phyloP scores from a whole-genome alignment of 2,113 vertebrate genomes.

The Glareola pratincola region DNA sequence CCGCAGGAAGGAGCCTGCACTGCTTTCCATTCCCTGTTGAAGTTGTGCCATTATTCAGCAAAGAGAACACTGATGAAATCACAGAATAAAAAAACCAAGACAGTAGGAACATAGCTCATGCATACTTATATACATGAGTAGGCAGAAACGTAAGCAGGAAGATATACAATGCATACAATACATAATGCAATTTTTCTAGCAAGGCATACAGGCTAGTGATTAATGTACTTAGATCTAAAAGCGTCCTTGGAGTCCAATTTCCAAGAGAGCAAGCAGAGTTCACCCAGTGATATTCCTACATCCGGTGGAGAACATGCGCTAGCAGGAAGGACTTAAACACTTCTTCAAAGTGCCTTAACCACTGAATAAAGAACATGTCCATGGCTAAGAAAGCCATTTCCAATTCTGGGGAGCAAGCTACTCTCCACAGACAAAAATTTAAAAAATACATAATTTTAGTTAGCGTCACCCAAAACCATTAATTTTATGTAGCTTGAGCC shows the following conservation, averaged over 20 bases:
- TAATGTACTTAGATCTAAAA: neutral
- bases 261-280: neutral
- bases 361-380: neutral
- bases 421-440: neutral
- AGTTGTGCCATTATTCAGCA: neutral
- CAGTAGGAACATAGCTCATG: neutral
- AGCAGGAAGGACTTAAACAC: neutral
- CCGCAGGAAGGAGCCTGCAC: neutral
- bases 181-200: neutral
- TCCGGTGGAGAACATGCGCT: neutral
- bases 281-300: neutral
- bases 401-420: neutral
- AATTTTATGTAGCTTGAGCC: rapidly evolving
- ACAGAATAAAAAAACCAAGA: neutral
- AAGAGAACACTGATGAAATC: neutral
- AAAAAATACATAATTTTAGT: rapidly evolving
- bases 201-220: neutral
- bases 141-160: neutral
- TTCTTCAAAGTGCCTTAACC: neutral
- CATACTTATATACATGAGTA: neutral
- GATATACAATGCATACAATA: neutral
- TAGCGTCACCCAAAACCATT: neutral
- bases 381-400: neutral
- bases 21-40: neutral
- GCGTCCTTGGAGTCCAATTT: neutral